Evolutionary conservation across 2,888 invertebrate genomes (phyloP).

Genomic region (Apotomis turbidana): DNA sequence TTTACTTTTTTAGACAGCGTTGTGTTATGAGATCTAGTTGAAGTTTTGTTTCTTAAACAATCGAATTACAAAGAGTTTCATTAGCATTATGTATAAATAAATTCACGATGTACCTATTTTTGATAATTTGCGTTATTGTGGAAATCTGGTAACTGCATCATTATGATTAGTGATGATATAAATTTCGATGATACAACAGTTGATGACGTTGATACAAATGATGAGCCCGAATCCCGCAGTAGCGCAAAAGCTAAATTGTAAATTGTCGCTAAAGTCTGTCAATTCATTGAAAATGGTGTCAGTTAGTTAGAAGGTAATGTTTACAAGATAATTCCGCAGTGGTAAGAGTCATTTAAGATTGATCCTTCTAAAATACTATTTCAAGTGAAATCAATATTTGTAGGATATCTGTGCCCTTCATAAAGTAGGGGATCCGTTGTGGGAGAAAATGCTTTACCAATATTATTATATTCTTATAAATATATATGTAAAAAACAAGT

Average conservation of each 20-base stretch:
- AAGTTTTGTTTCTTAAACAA: not conserved
- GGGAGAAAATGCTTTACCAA: slow-evolving; percentile 83
- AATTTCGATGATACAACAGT: slow-evolving; percentile 6
- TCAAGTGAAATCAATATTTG: slow-evolving; percentile 68
- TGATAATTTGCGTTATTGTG: slow-evolving; percentile 70
- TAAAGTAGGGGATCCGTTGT: slow-evolving; percentile 74
- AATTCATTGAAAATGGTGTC: slow-evolving; percentile 80
- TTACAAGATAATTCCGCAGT: slow-evolving; percentile 61
- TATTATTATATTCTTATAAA: slow-evolving; percentile 83
- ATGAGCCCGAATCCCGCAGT: slow-evolving; percentile 61
- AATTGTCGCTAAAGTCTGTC: slow-evolving; percentile 70
- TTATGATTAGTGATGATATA: not conserved
- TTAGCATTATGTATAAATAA: slow-evolving; percentile 55
- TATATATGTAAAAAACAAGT: slow-evolving; percentile 80
- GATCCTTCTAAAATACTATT: slow-evolving; percentile 69
- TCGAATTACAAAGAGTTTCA: slow-evolving; percentile 27
- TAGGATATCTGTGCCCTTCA: slow-evolving; percentile 77
- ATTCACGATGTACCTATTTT: slow-evolving; percentile 67
- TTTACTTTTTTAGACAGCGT: slow-evolving; percentile 18
- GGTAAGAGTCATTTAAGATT: slow-evolving; percentile 60
- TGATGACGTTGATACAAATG: slow-evolving; percentile 16
- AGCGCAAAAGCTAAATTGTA: slow-evolving; percentile 58
- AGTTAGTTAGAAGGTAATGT: slow-evolving; percentile 71
- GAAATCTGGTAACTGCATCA: slow-evolving; percentile 49
- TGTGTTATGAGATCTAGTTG: not conserved